Evolutionary conservation across 2,113 vertebrate species (phyloP).

Genomic region (Columba livia): DNA sequence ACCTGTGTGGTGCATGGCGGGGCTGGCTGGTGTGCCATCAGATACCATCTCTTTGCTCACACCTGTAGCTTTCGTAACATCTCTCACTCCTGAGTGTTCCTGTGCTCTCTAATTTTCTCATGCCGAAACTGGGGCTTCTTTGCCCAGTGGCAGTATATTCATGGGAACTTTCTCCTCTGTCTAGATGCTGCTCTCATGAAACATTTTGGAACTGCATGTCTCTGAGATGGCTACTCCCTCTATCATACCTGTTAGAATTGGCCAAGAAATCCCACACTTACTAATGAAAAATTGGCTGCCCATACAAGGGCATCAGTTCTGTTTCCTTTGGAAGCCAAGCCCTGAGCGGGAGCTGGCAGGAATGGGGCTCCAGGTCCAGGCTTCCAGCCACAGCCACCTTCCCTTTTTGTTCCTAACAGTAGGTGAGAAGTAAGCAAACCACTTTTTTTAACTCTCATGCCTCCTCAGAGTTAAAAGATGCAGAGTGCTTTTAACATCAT

Average conservation of each 20-base stretch:
- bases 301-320: not conserved
- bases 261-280: not conserved
- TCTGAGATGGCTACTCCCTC: not conserved
- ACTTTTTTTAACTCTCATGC: not conserved
- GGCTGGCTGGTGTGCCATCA: not conserved
- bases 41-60: not conserved
- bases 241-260: not conserved
- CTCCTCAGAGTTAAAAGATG: not conserved
- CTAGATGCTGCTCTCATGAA: not conserved
- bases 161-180: not conserved
- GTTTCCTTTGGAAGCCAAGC: not conserved
- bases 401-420: not conserved
- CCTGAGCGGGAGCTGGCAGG: not conserved
- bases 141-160: fast-evolving
- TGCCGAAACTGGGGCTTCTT: fast-evolving
- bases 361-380: fast-evolving
- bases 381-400: not conserved
- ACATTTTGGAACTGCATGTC: fast-evolving
- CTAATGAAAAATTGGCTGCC: not conserved
- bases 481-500: not conserved
- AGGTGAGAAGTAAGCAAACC: not conserved
- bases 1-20: not conserved
- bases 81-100: not conserved
- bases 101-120: not conserved
- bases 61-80: not conserved